Percentiles rank a stretch among this genome's conserved stretches.
Evolutionary conservation across 2,113 vertebrate genomes (phyloP).

Genomic region (Thunnus thynnus): DNA sequence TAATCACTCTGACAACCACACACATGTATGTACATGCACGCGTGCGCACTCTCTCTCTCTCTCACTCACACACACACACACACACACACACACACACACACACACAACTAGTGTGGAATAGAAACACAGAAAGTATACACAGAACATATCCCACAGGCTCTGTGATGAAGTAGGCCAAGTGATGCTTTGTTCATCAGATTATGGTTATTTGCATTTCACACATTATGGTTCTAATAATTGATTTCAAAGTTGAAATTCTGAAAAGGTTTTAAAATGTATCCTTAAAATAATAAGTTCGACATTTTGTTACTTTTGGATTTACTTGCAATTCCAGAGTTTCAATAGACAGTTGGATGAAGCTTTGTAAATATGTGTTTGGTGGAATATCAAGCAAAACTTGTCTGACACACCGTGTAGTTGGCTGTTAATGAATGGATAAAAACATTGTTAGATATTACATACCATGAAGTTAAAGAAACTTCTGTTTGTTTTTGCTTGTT

Average conservation of each 20-base stretch:
- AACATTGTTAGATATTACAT: too few relatives aligned
- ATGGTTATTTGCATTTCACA: conserved; percentile 54
- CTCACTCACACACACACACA: conserved; percentile 33
- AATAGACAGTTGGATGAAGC: neutral
- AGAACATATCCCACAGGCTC: conserved; percentile 3
- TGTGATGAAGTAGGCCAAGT: conserved; percentile 33
- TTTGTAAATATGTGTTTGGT: neutral
- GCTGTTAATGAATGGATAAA: neutral
- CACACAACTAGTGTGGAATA: conserved; percentile 6
- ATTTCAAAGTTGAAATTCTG: conserved; percentile 24
- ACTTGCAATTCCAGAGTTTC: neutral
- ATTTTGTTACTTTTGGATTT: neutral
- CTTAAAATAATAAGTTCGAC: neutral
- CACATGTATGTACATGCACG: conserved; percentile 2
- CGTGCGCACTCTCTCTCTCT: conserved; percentile 14
- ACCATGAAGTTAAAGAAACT: too few relatives aligned
- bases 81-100: conserved; percentile 27
- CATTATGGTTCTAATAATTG: conserved; percentile 35
- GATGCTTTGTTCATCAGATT: conserved; percentile 39
- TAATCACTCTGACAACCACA: conserved; percentile 47
- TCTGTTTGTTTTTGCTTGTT: too few relatives aligned
- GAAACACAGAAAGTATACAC: neutral
- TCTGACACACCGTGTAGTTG: neutral
- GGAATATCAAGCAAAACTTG: neutral
- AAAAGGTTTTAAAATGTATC: neutral